Evolutionary conservation across 2,113 vertebrate genomes (phyloP), one percentile per base, ranked within the genome.

Genomic region (Pseudopipra pipra): DNA sequence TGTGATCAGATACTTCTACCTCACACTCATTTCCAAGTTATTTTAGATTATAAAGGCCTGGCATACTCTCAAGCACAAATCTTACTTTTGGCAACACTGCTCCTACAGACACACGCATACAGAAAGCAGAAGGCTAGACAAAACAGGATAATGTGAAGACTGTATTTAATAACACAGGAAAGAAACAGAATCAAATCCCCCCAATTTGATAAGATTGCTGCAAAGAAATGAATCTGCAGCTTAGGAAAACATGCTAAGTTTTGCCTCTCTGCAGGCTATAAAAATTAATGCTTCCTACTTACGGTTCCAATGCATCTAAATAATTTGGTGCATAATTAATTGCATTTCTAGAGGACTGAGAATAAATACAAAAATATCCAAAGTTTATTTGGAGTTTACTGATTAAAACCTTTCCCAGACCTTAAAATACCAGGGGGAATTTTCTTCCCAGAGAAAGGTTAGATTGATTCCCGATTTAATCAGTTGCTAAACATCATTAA

Each of bases 141-240:
- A 95, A 96, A 94, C 87, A 94, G 66, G 81, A 39, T 85, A 73
- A 94, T 70, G 66, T 74, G 58, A 94, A 94, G 82, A 89, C 67
- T 92, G 33, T 83, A 85, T 72, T 87, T 87, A 85, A 88, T 67
- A 92, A 72, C 39, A 51, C 47, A 93, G 85, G 67, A 96, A 91
- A 92, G 73, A 73, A 89, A 86, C 17, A 58, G 58, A 88, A 85
- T 39, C 33, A 72, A 85, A 44, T 56, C 52, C 8, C 25, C 41
- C 20, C 28, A 66, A 70, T 85, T 58, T 52, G 67, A 58, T 91
- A 94, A 90, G 54, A 97, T 12, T 62, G 55, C 37, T 62, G 72
- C 51, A 62, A 92, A 77, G 14, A 89, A 95, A 74, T 11, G 3
- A 86, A 76, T 22, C 49, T 80, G n/a, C 13, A 80, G 17, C 37